Evolutionary conservation across 2,113 vertebrate species (phyloP), one percentile per base, ranked within the genome.

Genomic region (Vulpes lagopus): DNA sequence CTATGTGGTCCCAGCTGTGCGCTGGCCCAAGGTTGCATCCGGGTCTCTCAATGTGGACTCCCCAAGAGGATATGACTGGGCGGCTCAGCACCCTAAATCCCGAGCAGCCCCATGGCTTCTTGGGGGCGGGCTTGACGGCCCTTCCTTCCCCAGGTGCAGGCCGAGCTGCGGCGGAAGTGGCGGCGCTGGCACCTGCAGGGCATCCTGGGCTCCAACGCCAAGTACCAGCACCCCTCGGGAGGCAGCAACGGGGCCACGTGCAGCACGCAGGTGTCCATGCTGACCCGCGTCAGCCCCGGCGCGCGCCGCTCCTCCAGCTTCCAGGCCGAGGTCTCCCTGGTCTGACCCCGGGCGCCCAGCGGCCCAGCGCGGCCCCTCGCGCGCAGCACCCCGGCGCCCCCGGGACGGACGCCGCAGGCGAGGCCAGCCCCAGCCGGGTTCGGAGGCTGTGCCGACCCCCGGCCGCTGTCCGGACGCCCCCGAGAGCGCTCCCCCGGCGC

Each of bases 181-280:
- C 98, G 99, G 71, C 99, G 99, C 98, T 99, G 99, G 99, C 99
- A 99, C 82, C 97, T 99, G 96, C 99, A 99, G 97, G 98, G 99
- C 97, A 98, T 99, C 95, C 98, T 99, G 96, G 99, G 99, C 35
- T 98, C 99, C 0, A 99, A 99, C 95, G 98, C 99, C 76, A 99
- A 99, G 97, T 99, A 99, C 96, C 99, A 99, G 90, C 99, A 99
- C 91, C 99, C 99, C 0, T 99, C 99, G 10, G 98, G 99, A 25
- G 99, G 99, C 97, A 99, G 99, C 99, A 99, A 99, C 0, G 99
- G 99, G 32, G 99, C 99, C 98, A 99, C 99, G 97, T 99, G 99
- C 98, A 99, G 99, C 98, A 99, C 99, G 7, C 99, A 99, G 98
- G 99, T 99, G 97, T 99, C 99, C 94, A 99, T 99, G 99, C 98